Conservation (phyloP, 2,888 invertebrate species). For the Tetragonula carbonaria region DNA sequence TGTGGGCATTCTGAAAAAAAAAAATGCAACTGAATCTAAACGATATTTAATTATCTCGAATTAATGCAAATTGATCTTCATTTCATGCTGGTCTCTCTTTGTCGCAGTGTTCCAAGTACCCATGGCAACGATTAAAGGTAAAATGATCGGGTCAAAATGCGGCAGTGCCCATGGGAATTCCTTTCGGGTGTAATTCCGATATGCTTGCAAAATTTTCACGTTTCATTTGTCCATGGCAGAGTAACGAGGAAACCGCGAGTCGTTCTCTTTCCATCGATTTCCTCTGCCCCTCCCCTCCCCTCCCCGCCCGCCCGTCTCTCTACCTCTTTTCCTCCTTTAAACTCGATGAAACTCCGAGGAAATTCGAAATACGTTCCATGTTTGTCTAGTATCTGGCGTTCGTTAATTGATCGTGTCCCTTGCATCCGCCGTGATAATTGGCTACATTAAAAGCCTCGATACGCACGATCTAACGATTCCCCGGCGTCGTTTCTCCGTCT, state of each 20-base stretch:
- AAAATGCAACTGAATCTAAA: constrained; percentile 39
- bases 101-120: constrained; percentile 70
- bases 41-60: constrained; percentile 66
- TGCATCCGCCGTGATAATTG: constrained; percentile 19
- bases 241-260: constrained; percentile 47
- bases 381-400: constrained; percentile 49
- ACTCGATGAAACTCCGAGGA: constrained; percentile 42
- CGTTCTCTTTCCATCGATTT: constrained; percentile 36
- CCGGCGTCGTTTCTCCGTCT: constrained; percentile 30
- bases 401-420: constrained; percentile 39
- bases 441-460: constrained; percentile 3
- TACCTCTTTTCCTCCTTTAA: constrained; percentile 9
- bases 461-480: constrained; percentile 24
- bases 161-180: constrained; percentile 68
- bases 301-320: too few relatives aligned
- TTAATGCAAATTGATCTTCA: constrained; percentile 70
- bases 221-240: constrained; percentile 45
- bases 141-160: constrained; percentile 69
- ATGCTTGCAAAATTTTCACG: constrained; percentile 60
- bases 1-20: constrained; percentile 29
- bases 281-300: background rate
- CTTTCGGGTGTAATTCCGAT: constrained; percentile 69
- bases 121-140: constrained; percentile 73
- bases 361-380: constrained; percentile 33
- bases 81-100: constrained; percentile 74